Evolutionary conservation across 1,140 invertebrate species (phyloP).

Genomic region (Drosophila micromelanica): DNA sequence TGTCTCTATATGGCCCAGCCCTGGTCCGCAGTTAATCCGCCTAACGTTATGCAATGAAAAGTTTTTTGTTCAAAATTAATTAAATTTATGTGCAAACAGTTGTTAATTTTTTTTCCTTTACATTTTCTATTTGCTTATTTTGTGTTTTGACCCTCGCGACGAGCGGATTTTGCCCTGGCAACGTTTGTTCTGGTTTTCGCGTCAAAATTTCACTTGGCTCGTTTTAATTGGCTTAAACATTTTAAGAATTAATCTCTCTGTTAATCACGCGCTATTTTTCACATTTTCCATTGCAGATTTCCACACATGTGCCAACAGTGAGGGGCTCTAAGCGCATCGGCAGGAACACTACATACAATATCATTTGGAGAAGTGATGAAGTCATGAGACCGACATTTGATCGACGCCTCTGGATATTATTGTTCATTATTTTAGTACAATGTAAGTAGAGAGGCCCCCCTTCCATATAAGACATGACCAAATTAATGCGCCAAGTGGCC

Average conservation of each 20-base stretch:
- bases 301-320: slow-evolving; percentile 56
- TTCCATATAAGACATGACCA: slow-evolving; percentile 17
- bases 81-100: slow-evolving; percentile 77
- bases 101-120: slow-evolving; percentile 36
- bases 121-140: neutral
- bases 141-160: slow-evolving; percentile 14
- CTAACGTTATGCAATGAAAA: slow-evolving; percentile 69
- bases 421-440: slow-evolving; percentile 84
- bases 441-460: slow-evolving; percentile 66
- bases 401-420: slow-evolving; percentile 84
- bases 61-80: slow-evolving; percentile 68
- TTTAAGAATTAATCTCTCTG: neutral
- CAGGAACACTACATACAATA: slow-evolving; percentile 60
- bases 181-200: slow-evolving; percentile 24
- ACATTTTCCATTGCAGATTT: slow-evolving; percentile 38
- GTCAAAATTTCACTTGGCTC: slow-evolving; percentile 21
- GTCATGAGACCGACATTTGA: slow-evolving; percentile 84
- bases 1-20: slow-evolving; percentile 56
- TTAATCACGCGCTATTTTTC: slow-evolving; percentile 5
- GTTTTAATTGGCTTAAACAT: slow-evolving; percentile 62
- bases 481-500: slow-evolving; percentile 74
- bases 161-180: slow-evolving; percentile 7
- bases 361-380: slow-evolving; percentile 79
- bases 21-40: slow-evolving; percentile 58
- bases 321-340: slow-evolving; percentile 28